These are phyloP conservation scores for Neomonachus schauinslandi DNA, from an alignment of 2,113 vertebrate species.

Conservation along the genomic window DNA sequence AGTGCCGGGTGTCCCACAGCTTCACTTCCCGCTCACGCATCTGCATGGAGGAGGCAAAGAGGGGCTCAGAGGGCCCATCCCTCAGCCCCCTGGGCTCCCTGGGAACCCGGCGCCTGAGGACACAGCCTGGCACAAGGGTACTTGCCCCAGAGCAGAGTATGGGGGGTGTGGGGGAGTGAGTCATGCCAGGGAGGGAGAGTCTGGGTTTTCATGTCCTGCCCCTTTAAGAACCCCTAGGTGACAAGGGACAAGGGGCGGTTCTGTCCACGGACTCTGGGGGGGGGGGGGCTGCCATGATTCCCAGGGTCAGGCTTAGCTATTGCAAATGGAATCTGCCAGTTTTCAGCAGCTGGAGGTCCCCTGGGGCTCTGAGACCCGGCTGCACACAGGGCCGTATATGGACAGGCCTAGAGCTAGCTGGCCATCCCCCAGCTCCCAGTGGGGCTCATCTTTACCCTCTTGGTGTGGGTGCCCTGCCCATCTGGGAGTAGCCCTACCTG, in stretches of 20 bases:
- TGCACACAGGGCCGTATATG: constrained; percentile 72
- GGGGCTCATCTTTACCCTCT: background rate
- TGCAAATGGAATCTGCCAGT: constrained; percentile 78
- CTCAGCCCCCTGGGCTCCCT: background rate
- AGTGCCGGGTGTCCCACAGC: constrained; percentile 93
- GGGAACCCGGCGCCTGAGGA: background rate
- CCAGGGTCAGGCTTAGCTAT: constrained; percentile 77
- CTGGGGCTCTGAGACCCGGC: constrained; percentile 57
- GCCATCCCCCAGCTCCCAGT: background rate
- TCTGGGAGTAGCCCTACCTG: constrained; percentile 85
- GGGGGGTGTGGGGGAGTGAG: background rate
- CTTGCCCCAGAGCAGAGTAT: background rate
- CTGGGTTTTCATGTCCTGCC: constrained; percentile 31
- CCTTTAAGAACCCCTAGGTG: constrained; percentile 68
- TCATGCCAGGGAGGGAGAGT: background rate
- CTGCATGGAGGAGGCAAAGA: constrained; percentile 80
- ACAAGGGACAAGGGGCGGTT: constrained; percentile 45
- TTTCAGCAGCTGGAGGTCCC: constrained; percentile 52
- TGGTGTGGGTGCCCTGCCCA: background rate
- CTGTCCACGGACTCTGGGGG: constrained; percentile 41
- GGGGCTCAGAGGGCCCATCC: background rate
- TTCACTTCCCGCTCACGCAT: constrained; percentile 92
- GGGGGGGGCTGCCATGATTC: constrained; percentile 2
- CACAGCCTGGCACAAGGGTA: background rate
- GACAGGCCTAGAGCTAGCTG: constrained; percentile 46